phyloP scores from a whole-genome alignment of 1,140 invertebrate species.

The Neodiprion lecontei region DNA sequence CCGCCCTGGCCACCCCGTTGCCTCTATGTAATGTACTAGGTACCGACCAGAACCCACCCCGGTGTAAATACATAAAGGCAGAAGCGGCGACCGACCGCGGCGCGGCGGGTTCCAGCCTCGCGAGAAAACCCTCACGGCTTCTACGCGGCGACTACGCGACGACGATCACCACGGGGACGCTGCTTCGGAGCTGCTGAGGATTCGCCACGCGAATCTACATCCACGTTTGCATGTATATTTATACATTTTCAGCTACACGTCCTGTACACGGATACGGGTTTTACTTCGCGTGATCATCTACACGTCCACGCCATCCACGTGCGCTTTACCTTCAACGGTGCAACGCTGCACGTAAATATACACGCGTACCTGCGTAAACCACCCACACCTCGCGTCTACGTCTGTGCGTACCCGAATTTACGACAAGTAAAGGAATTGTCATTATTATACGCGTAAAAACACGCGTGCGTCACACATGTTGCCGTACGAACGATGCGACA shows the following conservation, averaged over 20 bases:
- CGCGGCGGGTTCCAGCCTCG: constrained; percentile 3
- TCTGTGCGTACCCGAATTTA: no score
- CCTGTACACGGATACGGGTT: no score
- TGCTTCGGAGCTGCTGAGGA: constrained; percentile 11
- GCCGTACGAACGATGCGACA: no score
- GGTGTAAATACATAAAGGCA: constrained; percentile 40
- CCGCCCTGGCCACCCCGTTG: constrained; percentile 13
- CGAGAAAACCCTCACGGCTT: constrained; percentile 10
- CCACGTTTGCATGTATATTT: constrained; percentile 3
- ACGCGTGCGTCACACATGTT: no score
- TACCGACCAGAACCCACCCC: constrained; percentile 31
- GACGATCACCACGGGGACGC: background rate
- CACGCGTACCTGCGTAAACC: no score
- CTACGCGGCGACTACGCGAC: background rate
- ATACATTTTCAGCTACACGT: background rate
- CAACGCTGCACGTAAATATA: no score
- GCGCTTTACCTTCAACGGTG: no score
- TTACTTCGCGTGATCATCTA: background rate
- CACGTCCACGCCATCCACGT: background rate
- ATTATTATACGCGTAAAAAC: no score
- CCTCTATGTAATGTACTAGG: constrained; percentile 33
- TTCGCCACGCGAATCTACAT: constrained; percentile 9
- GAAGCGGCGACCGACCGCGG: constrained; percentile 32
- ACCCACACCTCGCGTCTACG: no score
- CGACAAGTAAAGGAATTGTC: no score